Evolutionary conservation across 2,113 vertebrate species (phyloP), one percentile per base, ranked within the genome.

Genomic region (Muntiacus muntjak): DNA sequence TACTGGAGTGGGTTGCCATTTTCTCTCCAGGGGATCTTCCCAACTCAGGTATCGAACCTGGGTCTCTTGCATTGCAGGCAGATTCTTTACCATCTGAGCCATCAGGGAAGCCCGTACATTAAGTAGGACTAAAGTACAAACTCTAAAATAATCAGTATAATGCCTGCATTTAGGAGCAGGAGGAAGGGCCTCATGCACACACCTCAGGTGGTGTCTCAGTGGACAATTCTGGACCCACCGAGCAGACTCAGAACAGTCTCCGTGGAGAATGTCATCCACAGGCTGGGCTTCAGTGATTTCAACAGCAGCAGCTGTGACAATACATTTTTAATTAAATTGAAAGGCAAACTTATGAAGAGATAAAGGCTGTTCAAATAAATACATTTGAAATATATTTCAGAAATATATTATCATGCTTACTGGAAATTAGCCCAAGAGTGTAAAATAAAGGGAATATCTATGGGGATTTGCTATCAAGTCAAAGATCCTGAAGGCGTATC

Each of bases 281-380:
- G 43, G 19, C 15, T 64, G 26, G 10, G 19, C 47, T 82, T 60
- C 54, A 71, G n/a, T 17, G 55, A 71, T 40, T 16, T 17, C 50
- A 91, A 30, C 50, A 50, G 58, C 17, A 82, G 36, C 33, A 78
- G 11, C 43, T 55, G 33, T 79, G 21, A 96, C 40, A 43, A 79
- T 36, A 36, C 15, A 91, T 88, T 91, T 88, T 76, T 85, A 94
- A 62, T 95, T 52, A 85, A 86, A 40, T 60, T 57, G 28, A 74
- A 60, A 92, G 45, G 30, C 50, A 89, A 43, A 84, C 9, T 30
- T 79, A 58, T 21, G n/a, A 92, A 54, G 43, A 92, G 43, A 60
- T 58, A 67, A 81, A 55, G 1, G 2, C 91, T 23, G 6, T 47
- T 94, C 54, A 85, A 87, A 89, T 81, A 89, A 86, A 43, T 40